Percentiles rank a stretch among this genome's conserved stretches.
phyloP scores from a whole-genome alignment of 2,113 vertebrate genomes.

The Oryzias celebensis region DNA sequence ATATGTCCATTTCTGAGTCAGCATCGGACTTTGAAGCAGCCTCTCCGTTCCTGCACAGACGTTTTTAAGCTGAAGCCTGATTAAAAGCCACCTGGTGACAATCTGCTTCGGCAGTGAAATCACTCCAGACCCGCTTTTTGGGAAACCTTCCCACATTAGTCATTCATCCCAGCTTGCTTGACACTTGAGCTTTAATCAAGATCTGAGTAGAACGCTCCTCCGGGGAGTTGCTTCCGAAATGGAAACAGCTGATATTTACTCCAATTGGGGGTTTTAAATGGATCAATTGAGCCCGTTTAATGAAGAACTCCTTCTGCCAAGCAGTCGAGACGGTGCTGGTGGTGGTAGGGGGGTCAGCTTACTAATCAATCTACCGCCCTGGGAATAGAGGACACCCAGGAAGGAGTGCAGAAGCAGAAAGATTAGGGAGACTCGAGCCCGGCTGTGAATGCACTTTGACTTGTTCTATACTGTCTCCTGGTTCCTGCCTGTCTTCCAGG shows the following conservation, averaged over 20 bases:
- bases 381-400: slow-evolving; percentile 26
- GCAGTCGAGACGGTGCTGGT: too few relatives aligned
- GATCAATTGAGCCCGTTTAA: neutral
- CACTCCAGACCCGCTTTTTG: slow-evolving; percentile 14
- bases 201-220: too few relatives aligned
- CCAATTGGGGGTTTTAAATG: neutral
- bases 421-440: slow-evolving; percentile 54
- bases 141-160: slow-evolving; percentile 40
- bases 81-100: slow-evolving; percentile 62
- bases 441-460: slow-evolving; percentile 74
- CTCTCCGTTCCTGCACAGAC: slow-evolving; percentile 27
- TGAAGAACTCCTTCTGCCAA: neutral
- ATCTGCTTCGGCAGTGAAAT: slow-evolving; percentile 30
- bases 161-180: slow-evolving; percentile 21
- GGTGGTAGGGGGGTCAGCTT: neutral
- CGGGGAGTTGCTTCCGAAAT: too few relatives aligned
- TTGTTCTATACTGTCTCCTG: slow-evolving; percentile 67
- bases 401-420: slow-evolving; percentile 28
- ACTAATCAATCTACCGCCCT: slow-evolving; percentile 33
- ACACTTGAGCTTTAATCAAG: too few relatives aligned
- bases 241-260: too few relatives aligned
- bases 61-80: slow-evolving; percentile 45
- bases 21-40: slow-evolving; percentile 39
- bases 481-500: slow-evolving; percentile 70
- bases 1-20: slow-evolving; percentile 76